phyloP scores from a whole-genome alignment of 2,888 invertebrate genomes.

The Pandemis cinnamomeana region DNA sequence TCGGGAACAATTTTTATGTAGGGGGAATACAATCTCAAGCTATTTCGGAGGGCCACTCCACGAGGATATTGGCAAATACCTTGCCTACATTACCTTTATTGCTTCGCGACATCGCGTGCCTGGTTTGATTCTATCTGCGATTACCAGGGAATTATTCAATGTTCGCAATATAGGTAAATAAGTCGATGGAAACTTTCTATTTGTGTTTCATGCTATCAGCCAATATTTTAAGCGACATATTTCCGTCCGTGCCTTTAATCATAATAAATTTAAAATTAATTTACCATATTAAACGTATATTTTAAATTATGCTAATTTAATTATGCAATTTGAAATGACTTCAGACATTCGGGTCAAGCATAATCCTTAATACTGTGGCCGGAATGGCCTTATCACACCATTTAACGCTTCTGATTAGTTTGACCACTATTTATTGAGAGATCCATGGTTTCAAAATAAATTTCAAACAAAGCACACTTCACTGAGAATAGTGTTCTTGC shows the following conservation, averaged over 20 bases:
- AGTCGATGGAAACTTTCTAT: slow-evolving; percentile 31
- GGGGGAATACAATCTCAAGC: slow-evolving; percentile 83
- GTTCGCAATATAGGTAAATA: slow-evolving; percentile 33
- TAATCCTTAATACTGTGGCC: slow-evolving; percentile 20
- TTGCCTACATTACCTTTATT: slow-evolving; percentile 84
- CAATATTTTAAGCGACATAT: slow-evolving; percentile 18
- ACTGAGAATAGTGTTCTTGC: too few relatives aligned
- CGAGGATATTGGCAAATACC: slow-evolving; percentile 83
- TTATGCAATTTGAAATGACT: slow-evolving; percentile 34
- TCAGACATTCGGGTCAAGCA: slow-evolving; percentile 31
- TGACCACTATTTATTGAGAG: slow-evolving; percentile 15
- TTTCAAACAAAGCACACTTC: neutral
- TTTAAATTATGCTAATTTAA: slow-evolving; percentile 39
- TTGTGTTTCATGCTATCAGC: slow-evolving; percentile 22
- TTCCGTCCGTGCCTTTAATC: slow-evolving; percentile 17
- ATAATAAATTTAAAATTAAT: slow-evolving; percentile 23
- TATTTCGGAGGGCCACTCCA: slow-evolving; percentile 83
- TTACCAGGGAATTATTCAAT: slow-evolving; percentile 62
- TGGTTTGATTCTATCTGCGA: slow-evolving; percentile 74
- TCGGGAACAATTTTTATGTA: slow-evolving; percentile 84
- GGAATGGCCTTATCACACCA: neutral
- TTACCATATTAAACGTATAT: slow-evolving; percentile 26
- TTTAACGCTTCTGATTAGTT: slow-evolving; percentile 13
- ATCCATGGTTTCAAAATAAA: neutral
- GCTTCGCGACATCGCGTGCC: slow-evolving; percentile 76